Percentiles rank a stretch among this genome's conserved stretches.
phyloP scores from a whole-genome alignment of 2,888 invertebrate genomes.

The Abscondita cerata region DNA sequence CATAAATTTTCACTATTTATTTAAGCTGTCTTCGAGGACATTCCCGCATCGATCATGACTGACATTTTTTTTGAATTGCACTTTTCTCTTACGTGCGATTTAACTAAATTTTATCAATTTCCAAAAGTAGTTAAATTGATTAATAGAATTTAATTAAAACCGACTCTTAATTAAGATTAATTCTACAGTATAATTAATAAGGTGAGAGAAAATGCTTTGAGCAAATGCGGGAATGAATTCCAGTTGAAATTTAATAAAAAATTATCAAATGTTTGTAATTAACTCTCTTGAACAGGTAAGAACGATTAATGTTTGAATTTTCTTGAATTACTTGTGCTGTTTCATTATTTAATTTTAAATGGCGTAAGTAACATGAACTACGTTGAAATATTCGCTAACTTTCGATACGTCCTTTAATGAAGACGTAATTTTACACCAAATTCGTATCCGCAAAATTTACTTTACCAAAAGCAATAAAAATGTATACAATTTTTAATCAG shows the following conservation, averaged over 20 bases:
- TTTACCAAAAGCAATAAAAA: no score
- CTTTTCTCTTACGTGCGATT: not conserved
- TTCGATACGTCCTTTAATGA: no score
- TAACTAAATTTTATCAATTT: slow-evolving; percentile 23
- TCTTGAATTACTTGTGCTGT: no score
- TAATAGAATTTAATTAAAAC: slow-evolving; percentile 26
- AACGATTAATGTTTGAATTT: no score
- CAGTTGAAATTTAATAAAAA: slow-evolving; percentile 26
- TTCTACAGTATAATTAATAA: slow-evolving; percentile 24
- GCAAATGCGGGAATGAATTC: slow-evolving; percentile 13
- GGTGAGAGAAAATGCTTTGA: slow-evolving; percentile 21
- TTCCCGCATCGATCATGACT: not conserved
- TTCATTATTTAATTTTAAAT: no score
- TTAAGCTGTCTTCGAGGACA: slow-evolving; percentile 8
- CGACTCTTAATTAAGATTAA: slow-evolving; percentile 26
- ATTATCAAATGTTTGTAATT: slow-evolving; percentile 24
- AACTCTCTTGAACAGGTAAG: not conserved
- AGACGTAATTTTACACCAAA: no score
- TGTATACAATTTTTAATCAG: no score
- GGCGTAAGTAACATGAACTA: no score
- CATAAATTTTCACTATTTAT: slow-evolving; percentile 20
- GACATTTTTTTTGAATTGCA: not conserved
- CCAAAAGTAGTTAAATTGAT: slow-evolving; percentile 14
- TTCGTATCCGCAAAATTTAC: no score
- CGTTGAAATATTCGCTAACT: no score